These are phyloP conservation scores for Turnix velox DNA, from an alignment of 2,113 vertebrate genomes.

Conservation along the genomic window DNA sequence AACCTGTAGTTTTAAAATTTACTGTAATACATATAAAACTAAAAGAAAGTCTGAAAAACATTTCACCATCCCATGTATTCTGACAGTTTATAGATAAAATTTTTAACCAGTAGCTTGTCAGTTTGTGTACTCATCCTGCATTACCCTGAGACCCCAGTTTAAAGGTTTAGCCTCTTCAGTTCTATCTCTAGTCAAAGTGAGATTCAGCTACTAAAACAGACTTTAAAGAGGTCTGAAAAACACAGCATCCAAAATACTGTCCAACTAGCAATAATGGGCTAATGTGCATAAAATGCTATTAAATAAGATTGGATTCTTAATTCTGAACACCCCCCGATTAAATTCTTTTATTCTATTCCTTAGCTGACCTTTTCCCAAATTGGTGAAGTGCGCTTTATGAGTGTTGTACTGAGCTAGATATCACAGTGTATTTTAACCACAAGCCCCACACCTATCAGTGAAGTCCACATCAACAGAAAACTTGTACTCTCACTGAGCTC, in stretches of 20 bases:
- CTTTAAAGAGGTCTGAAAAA: background rate
- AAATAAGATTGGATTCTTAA: background rate
- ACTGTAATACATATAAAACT: background rate
- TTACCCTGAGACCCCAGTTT: background rate
- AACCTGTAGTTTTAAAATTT: background rate
- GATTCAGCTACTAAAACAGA: background rate
- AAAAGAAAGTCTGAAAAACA: background rate
- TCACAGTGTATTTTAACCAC: background rate
- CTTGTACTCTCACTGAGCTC: background rate
- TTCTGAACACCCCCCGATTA: background rate
- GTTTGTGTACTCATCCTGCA: background rate
- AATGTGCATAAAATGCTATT: background rate
- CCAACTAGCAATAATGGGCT: background rate
- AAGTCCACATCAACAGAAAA: background rate
- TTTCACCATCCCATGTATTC: background rate
- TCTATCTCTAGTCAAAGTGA: background rate
- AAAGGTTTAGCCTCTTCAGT: background rate
- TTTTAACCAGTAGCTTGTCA: background rate
- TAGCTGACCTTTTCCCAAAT: background rate
- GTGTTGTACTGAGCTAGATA: background rate
- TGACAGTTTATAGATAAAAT: background rate
- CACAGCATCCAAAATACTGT: background rate
- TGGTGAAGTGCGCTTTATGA: background rate
- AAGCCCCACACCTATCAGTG: background rate
- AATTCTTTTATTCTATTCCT: background rate